A percentile compares a stretch with the other conserved stretches of the same genome.
phyloP scores from a whole-genome alignment of 2,797 vertebrate genomes.

The Pangasius sanitwongsei region DNA sequence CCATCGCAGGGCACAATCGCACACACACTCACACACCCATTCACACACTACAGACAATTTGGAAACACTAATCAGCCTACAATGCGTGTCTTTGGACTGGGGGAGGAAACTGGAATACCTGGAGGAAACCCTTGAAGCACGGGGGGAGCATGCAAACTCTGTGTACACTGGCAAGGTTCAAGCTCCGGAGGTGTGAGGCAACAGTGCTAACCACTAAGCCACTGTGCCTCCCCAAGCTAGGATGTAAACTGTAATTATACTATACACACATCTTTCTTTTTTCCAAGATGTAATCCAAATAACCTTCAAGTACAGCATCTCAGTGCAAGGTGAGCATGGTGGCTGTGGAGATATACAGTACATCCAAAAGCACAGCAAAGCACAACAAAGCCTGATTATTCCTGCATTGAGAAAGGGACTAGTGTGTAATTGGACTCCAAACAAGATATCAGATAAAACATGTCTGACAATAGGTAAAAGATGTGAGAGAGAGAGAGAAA shows the following conservation, averaged over 20 bases:
- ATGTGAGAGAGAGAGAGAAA: background rate
- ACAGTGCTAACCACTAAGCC: too few relatives aligned
- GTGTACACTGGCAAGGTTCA: too few relatives aligned
- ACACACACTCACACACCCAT: too few relatives aligned
- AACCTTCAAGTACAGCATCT: background rate
- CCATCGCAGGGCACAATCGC: too few relatives aligned
- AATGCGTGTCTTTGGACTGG: too few relatives aligned
- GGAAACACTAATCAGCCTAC: too few relatives aligned
- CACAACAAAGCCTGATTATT: conserved; percentile 16
- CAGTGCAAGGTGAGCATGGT: background rate
- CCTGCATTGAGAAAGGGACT: background rate
- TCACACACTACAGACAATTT: too few relatives aligned
- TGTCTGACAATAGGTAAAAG: conserved; percentile 48
- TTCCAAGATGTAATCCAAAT: background rate
- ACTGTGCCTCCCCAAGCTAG: background rate
- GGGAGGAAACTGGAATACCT: too few relatives aligned
- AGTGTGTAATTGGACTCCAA: conserved; percentile 54
- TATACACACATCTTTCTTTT: background rate
- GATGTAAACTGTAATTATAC: background rate
- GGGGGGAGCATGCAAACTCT: too few relatives aligned
- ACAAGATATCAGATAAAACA: conserved; percentile 55
- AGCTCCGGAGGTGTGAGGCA: too few relatives aligned
- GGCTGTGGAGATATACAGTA: background rate
- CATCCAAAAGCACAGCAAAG: background rate
- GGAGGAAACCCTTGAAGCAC: too few relatives aligned